Conservation (phyloP, 2,888 invertebrate species). For the Philopedon plagiatum region DNA sequence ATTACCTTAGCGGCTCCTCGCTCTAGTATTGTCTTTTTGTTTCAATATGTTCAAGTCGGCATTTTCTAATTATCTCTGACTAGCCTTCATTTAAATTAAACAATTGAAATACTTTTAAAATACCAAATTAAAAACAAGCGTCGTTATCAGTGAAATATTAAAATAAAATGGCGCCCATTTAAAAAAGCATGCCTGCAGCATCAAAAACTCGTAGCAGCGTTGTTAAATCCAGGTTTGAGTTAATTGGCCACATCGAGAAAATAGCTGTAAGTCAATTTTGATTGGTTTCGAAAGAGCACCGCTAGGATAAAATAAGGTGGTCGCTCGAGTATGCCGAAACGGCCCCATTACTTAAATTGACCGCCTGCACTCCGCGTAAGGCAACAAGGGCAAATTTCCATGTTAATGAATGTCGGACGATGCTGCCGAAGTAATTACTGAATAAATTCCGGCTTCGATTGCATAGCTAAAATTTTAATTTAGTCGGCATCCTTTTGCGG, state of each 20-base stretch:
- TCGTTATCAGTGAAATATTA: not conserved
- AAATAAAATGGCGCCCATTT: conserved; percentile 13
- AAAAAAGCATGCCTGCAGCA: conserved; percentile 14
- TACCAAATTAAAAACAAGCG: not conserved
- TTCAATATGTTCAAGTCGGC: too few species aligned
- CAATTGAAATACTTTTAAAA: not conserved
- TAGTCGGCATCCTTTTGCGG: conserved; percentile 64
- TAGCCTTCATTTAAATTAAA: not conserved
- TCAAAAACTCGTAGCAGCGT: conserved; percentile 8
- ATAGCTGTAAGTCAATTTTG: conserved; percentile 28
- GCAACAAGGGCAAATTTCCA: conserved; percentile 52
- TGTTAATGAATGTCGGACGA: conserved; percentile 44
- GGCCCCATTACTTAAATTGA: conserved; percentile 35
- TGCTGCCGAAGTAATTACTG: conserved; percentile 60
- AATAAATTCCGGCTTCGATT: conserved; percentile 63
- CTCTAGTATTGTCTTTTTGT: too few species aligned
- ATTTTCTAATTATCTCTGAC: too few species aligned
- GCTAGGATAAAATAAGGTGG: conserved; percentile 26
- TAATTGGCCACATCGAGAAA: conserved; percentile 27
- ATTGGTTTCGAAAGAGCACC: conserved; percentile 28
- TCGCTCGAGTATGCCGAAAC: conserved; percentile 25
- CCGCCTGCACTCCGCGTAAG: conserved; percentile 38
- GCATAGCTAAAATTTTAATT: conserved; percentile 64
- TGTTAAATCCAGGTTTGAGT: conserved; percentile 33
- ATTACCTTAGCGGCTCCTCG: too few species aligned